Conservation (phyloP, 2,113 vertebrate species). For the Gymnorhina tibicen region DNA sequence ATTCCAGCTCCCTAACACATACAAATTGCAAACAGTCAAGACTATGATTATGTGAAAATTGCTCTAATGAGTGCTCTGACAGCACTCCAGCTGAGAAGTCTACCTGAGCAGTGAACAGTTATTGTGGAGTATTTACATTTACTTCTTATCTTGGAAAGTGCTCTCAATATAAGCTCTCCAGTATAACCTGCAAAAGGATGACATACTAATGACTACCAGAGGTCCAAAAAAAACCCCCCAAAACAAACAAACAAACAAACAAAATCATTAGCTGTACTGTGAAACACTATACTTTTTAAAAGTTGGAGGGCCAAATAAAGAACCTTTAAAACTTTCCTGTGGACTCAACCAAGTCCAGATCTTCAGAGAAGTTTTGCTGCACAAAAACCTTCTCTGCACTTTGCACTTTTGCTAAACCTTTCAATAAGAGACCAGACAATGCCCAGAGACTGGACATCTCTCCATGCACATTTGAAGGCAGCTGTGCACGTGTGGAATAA, state of each 20-base stretch:
- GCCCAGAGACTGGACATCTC: background rate
- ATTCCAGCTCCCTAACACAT: background rate
- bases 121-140: background rate
- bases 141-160: background rate
- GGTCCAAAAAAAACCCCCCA: background rate
- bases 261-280: background rate
- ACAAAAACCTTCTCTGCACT: background rate
- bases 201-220: background rate
- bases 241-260: background rate
- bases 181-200: background rate
- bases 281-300: background rate
- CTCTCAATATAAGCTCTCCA: background rate
- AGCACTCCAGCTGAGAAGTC: background rate
- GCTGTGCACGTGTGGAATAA: background rate
- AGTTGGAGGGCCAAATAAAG: background rate
- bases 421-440: background rate
- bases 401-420: background rate
- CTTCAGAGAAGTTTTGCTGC: background rate
- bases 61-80: background rate
- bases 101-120: background rate
- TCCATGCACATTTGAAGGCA: background rate
- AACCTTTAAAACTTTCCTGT: background rate
- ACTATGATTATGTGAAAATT: background rate
- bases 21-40: background rate
- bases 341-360: background rate